phyloP scores from a whole-genome alignment of 2,888 invertebrate genomes.

The Fragum fragum region DNA sequence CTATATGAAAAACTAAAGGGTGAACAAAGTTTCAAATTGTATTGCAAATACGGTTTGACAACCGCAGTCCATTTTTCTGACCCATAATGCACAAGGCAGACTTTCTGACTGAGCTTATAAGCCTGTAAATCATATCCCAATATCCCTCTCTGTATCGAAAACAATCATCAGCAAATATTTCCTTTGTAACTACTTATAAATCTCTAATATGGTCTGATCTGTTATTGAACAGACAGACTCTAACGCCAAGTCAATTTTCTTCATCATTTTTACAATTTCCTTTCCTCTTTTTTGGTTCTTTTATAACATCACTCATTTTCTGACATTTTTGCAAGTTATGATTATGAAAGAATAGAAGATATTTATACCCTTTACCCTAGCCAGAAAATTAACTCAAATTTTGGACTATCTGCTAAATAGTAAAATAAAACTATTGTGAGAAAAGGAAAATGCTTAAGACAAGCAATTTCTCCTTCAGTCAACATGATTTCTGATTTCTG shows the following conservation, averaged over 20 bases:
- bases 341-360: neutral
- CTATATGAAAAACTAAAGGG: too few species aligned
- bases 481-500: too few species aligned
- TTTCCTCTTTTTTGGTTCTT: neutral
- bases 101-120: neutral
- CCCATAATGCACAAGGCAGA: neutral
- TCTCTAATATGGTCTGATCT: conserved; percentile 9
- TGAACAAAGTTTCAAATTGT: neutral
- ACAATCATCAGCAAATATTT: conserved; percentile 1
- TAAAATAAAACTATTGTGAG: too few species aligned
- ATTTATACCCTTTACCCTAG: conserved; percentile 5
- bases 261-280: neutral
- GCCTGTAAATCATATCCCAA: neutral
- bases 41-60: neutral
- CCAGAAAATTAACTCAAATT: too few species aligned
- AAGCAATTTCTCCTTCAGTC: too few species aligned
- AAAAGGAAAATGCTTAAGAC: too few species aligned
- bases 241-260: conserved; percentile 16
- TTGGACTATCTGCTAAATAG: too few species aligned
- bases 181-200: neutral
- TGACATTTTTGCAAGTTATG: too few species aligned
- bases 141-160: conserved; percentile 1
- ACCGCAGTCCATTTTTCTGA: neutral
- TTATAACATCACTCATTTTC: neutral
- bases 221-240: conserved; percentile 17